Evolutionary conservation across 2,113 vertebrate genomes (phyloP).

Genomic region (Rhinichthys klamathensis): DNA sequence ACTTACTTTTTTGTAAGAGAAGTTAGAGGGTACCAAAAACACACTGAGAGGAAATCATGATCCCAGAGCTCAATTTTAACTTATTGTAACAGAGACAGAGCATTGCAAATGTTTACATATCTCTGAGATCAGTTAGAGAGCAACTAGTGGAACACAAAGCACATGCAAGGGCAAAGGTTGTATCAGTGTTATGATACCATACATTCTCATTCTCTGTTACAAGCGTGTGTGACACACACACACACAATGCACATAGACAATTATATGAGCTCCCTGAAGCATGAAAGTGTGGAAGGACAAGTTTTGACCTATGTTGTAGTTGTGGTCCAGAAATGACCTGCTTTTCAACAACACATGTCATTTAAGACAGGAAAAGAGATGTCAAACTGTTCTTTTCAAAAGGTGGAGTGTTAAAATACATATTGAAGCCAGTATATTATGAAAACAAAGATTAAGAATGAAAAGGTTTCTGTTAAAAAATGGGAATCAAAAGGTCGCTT

Average conservation of each 20-base stretch:
- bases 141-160: neutral
- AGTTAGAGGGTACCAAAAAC: neutral
- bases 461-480: slow-evolving; percentile 1
- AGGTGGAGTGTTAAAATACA: neutral
- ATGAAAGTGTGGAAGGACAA: slow-evolving; percentile 21
- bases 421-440: slow-evolving; percentile 20
- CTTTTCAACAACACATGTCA: slow-evolving; percentile 37
- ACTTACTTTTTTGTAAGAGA: neutral
- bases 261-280: slow-evolving; percentile 30
- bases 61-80: neutral
- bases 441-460: slow-evolving; percentile 39
- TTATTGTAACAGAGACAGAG: neutral
- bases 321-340: slow-evolving; percentile 35
- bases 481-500: slow-evolving; percentile 4
- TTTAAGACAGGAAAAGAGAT: slow-evolving; percentile 43
- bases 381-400: slow-evolving; percentile 20
- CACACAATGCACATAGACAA: neutral
- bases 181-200: neutral
- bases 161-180: slow-evolving; percentile 25
- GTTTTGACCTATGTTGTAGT: slow-evolving; percentile 34
- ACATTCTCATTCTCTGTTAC: neutral
- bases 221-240: neutral
- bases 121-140: neutral
- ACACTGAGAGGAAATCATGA: neutral
- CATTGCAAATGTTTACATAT: neutral